A percentile compares a stretch with the other conserved stretches of the same genome.
phyloP scores from a whole-genome alignment of 2,888 invertebrate species.

The Odontocolon sp. region DNA sequence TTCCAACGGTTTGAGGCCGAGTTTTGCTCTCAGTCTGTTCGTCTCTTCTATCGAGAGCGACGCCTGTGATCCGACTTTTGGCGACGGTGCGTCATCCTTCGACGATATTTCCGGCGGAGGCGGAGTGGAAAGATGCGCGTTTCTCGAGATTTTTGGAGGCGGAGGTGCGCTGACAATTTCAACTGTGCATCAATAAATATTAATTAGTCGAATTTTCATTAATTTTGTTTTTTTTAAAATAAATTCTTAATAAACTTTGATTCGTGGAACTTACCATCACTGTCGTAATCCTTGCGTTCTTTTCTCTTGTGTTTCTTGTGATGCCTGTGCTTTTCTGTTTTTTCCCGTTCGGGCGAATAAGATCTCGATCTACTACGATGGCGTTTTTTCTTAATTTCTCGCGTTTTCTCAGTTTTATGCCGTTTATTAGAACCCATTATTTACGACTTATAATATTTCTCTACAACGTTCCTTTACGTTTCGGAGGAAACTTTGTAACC shows the following conservation, averaged over 20 bases:
- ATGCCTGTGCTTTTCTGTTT: conserved; percentile 77
- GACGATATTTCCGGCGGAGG: conserved; percentile 65
- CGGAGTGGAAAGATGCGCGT: conserved; percentile 72
- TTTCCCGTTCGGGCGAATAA: conserved; percentile 76
- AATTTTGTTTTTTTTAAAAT: not conserved
- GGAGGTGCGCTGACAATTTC: conserved; percentile 79
- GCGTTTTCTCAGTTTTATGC: conserved; percentile 84
- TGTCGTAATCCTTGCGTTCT: conserved; percentile 79
- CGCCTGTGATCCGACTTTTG: conserved; percentile 80
- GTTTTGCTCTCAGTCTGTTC: conserved; percentile 94
- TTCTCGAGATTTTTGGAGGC: conserved; percentile 79
- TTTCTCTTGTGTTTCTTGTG: conserved; percentile 79
- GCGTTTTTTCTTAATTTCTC: conserved; percentile 86
- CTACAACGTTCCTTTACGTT: too few species aligned
- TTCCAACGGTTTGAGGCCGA: conserved; percentile 96
- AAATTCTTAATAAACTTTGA: not conserved
- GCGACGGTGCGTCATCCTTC: conserved; percentile 69
- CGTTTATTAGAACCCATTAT: conserved; percentile 87
- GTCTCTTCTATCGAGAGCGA: conserved; percentile 92
- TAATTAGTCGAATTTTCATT: not conserved
- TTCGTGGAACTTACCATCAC: conserved; percentile 79
- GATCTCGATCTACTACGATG: conserved; percentile 85
- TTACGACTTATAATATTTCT: not conserved
- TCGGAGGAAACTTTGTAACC: too few species aligned
- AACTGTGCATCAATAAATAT: conserved; percentile 67